Evolutionary conservation across 2,888 invertebrate genomes (phyloP).

Genomic region (Rambutsinella grinnellia): DNA sequence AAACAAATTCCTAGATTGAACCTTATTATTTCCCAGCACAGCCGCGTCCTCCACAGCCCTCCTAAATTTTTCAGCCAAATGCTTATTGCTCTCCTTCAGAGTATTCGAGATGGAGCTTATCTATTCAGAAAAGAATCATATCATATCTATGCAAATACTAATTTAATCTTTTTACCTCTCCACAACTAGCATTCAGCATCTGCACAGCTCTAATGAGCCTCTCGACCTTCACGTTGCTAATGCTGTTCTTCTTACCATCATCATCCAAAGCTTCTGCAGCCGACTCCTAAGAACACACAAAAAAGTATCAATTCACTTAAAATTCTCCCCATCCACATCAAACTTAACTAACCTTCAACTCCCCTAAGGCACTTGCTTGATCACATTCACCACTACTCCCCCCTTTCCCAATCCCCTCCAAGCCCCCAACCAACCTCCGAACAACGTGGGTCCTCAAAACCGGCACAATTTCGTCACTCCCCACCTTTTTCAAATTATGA

Average conservation of each 20-base stretch:
- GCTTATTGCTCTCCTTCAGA: background rate
- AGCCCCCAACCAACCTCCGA: background rate
- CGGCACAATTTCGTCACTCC: background rate
- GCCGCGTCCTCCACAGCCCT: constrained; percentile 6
- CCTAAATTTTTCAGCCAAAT: constrained; percentile 5
- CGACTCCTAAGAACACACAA: background rate
- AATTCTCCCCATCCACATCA: no score
- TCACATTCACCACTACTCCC: background rate
- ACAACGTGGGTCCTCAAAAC: background rate
- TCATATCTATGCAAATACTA: background rate
- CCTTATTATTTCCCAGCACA: background rate
- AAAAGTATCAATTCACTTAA: background rate
- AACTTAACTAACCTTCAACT: background rate
- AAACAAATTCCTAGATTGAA: background rate
- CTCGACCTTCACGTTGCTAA: no score
- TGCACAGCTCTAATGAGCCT: constrained; percentile 8
- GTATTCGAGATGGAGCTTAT: background rate
- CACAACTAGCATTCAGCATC: constrained; percentile 7
- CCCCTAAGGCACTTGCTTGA: no score
- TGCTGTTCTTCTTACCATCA: background rate
- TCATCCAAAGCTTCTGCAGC: background rate
- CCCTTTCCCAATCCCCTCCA: background rate
- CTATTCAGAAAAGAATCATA: background rate
- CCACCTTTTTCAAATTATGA: background rate
- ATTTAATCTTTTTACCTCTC: background rate